These are phyloP conservation scores for Ammodytes dubius DNA, from an alignment of 2,113 vertebrate genomes.

Conservation along the genomic window DNA sequence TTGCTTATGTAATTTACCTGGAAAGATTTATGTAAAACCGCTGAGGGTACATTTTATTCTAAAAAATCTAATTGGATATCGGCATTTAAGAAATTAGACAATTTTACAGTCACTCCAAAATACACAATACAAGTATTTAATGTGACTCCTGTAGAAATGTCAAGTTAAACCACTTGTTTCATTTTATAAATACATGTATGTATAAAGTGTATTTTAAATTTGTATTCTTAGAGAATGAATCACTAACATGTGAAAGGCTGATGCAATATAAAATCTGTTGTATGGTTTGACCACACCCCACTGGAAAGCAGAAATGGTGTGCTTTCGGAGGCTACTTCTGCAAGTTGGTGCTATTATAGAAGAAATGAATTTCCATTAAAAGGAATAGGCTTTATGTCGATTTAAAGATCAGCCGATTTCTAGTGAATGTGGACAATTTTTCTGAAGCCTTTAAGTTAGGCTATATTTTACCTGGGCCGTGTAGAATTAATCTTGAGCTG, in stretches of 20 bases:
- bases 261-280: neutral
- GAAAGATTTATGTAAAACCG: no score
- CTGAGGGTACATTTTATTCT: no score
- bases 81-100: no score
- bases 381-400: neutral
- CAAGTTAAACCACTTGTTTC: neutral
- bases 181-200: neutral
- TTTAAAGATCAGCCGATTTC: neutral
- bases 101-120: no score
- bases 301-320: conserved; percentile 20
- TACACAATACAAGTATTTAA: no score
- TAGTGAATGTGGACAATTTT: neutral
- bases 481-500: neutral
- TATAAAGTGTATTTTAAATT: neutral
- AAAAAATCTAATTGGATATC: no score
- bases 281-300: conserved; percentile 39
- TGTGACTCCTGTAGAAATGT: neutral
- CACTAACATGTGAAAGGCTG: neutral
- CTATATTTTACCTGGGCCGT: neutral
- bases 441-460: neutral
- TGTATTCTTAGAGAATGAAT: neutral
- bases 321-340: conserved; percentile 46
- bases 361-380: neutral
- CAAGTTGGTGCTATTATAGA: conserved; percentile 30
- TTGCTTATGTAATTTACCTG: no score